Evolutionary conservation across 1,140 invertebrate genomes (phyloP).

Genomic region (Aphidius ervi): DNA sequence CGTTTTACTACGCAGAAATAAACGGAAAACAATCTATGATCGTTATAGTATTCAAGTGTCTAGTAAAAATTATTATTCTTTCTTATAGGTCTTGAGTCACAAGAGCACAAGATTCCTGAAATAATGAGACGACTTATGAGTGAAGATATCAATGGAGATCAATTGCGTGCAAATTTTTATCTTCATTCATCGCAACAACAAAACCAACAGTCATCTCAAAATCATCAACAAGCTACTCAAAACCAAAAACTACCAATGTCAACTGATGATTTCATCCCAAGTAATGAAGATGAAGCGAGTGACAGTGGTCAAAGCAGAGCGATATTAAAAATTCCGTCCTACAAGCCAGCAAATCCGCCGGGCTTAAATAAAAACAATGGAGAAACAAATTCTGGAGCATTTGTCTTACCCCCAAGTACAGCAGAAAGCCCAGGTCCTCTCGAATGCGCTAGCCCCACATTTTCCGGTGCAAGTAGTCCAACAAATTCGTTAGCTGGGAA

Average conservation of each 20-base stretch:
- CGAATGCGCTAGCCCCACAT: constrained; percentile 47
- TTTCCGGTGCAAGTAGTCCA: constrained; percentile 49
- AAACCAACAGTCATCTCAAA: constrained; percentile 24
- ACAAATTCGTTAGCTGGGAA: constrained; percentile 52
- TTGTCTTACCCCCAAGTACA: constrained; percentile 37
- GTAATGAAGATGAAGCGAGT: constrained; percentile 52
- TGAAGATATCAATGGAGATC: constrained; percentile 52
- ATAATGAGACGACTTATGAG: constrained; percentile 58
- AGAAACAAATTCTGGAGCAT: constrained; percentile 50
- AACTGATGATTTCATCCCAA: constrained; percentile 50
- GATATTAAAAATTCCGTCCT: constrained; percentile 90
- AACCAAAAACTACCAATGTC: constrained; percentile 42
- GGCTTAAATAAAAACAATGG: constrained; percentile 60
- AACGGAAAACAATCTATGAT: constrained; percentile 4
- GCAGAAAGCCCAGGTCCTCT: constrained; percentile 49
- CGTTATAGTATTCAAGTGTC: background rate
- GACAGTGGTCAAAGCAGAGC: constrained; percentile 59
- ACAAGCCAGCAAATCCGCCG: constrained; percentile 67
- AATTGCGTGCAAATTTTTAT: constrained; percentile 33
- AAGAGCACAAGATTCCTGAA: constrained; percentile 56
- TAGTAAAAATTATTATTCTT: background rate
- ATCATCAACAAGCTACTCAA: constrained; percentile 24
- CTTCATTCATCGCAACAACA: constrained; percentile 37
- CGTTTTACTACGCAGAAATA: background rate
- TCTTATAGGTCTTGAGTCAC: constrained; percentile 41